phyloP scores from a whole-genome alignment of 2,113 vertebrate genomes.

The Halichoeres trimaculatus region DNA sequence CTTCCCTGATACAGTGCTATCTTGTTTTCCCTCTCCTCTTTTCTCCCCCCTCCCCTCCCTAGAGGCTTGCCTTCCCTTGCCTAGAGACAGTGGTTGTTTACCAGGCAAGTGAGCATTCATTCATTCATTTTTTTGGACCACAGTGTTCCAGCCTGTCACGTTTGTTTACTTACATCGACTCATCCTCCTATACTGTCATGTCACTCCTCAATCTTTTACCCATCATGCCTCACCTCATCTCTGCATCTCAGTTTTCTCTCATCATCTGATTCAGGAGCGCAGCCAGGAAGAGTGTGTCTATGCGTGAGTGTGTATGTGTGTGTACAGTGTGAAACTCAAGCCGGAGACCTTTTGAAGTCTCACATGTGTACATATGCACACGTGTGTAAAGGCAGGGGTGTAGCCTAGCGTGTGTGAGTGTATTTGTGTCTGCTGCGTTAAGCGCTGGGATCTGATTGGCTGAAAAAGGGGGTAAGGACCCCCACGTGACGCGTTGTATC shows the following conservation, averaged over 20 bases:
- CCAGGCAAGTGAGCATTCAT: conserved; percentile 46
- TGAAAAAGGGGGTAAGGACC: conserved; percentile 77
- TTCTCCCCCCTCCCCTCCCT: conserved; percentile 2
- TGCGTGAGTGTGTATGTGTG: background rate
- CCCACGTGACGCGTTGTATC: conserved; percentile 77
- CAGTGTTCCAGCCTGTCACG: conserved; percentile 27
- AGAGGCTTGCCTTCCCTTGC: conserved; percentile 32
- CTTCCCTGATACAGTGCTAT: conserved; percentile 55
- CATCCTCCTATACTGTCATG: background rate
- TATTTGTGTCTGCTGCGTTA: conserved; percentile 53
- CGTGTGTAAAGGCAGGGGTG: conserved; percentile 51
- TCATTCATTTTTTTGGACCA: conserved; percentile 4
- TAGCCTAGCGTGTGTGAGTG: conserved; percentile 30
- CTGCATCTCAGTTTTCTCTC: background rate
- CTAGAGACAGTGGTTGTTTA: conserved; percentile 65
- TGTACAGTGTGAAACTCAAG: conserved; percentile 21
- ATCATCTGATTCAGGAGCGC: background rate
- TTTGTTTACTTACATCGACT: background rate
- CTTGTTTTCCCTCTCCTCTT: conserved; percentile 28
- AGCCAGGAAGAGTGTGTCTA: conserved; percentile 1
- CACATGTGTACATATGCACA: conserved; percentile 49
- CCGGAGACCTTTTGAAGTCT: conserved; percentile 33
- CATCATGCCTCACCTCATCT: conserved; percentile 1
- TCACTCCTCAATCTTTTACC: background rate
- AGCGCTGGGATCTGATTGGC: conserved; percentile 70